Percentiles rank a stretch among this genome's conserved stretches.
Evolutionary conservation across 2,797 vertebrate genomes (phyloP).

Genomic region (Periparus ater): DNA sequence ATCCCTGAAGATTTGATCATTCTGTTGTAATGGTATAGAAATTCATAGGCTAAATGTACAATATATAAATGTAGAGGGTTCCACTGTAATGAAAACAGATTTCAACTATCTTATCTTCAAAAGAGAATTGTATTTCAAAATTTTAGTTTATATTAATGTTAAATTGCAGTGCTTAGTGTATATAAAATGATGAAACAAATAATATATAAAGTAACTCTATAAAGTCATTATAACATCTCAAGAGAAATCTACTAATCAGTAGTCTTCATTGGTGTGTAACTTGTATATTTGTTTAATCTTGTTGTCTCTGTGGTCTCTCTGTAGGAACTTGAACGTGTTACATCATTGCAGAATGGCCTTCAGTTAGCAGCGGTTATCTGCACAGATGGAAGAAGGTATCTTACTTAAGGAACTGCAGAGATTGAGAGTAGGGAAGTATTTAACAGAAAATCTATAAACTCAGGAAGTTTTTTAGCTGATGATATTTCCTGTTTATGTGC

Average conservation of each 20-base stretch:
- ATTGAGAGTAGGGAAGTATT: neutral
- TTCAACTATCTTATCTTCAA: neutral
- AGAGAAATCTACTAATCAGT: neutral
- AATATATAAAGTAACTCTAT: neutral
- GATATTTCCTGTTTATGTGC: neutral
- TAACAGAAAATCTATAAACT: neutral
- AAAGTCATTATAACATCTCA: neutral
- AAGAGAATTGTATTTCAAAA: neutral
- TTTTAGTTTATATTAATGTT: neutral
- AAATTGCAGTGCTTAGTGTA: neutral
- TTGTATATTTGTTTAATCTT: neutral
- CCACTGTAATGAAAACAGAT: neutral
- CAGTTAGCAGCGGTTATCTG: slow-evolving; percentile 96
- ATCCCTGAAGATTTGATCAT: neutral
- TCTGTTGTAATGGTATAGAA: neutral
- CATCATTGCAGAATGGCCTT: slow-evolving; percentile 90
- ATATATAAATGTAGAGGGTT: neutral
- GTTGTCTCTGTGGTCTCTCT: neutral
- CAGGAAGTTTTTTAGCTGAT: neutral
- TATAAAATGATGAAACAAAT: neutral
- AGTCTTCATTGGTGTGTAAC: neutral
- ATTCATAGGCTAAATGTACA: neutral
- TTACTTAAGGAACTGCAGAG: neutral
- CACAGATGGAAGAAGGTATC: slow-evolving; percentile 94
- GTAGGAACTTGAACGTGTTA: slow-evolving; percentile 96